A percentile compares a stretch with the other conserved stretches of the same genome.
Evolutionary conservation across 2,888 invertebrate species (phyloP).

Genomic region (Rambutsinella grinnellia): DNA sequence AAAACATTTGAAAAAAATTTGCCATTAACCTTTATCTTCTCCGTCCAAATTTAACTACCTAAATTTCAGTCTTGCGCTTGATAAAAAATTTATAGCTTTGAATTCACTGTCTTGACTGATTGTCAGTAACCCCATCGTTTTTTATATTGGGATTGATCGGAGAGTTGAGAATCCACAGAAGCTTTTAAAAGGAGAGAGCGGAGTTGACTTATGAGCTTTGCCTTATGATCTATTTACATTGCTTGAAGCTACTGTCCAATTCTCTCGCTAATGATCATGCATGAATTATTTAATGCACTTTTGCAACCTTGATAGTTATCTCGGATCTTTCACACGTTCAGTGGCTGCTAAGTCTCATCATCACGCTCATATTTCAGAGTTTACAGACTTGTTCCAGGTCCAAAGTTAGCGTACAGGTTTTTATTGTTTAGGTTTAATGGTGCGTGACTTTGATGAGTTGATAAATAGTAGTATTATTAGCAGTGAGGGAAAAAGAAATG

Average conservation of each 20-base stretch:
- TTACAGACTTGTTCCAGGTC: not conserved
- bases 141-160: not conserved
- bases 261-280: not conserved
- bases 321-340: not conserved
- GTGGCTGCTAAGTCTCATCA: not conserved
- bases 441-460: not conserved
- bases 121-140: not conserved
- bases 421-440: not conserved
- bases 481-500: not conserved
- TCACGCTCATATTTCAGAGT: not conserved
- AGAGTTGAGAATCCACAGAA: not conserved
- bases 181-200: too few species aligned
- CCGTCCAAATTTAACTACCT: too few species aligned
- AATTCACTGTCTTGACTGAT: not conserved
- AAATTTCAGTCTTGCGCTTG: not conserved
- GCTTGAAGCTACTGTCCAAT: not conserved
- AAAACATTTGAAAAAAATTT: not conserved
- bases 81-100: not conserved
- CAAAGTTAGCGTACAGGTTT: not conserved
- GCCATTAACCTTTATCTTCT: not conserved
- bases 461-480: not conserved
- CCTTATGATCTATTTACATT: not conserved
- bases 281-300: not conserved
- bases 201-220: too few species aligned
- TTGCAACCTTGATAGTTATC: not conserved